phyloP scores from a whole-genome alignment of 2,888 invertebrate species.

The Ormyrus labotus region DNA sequence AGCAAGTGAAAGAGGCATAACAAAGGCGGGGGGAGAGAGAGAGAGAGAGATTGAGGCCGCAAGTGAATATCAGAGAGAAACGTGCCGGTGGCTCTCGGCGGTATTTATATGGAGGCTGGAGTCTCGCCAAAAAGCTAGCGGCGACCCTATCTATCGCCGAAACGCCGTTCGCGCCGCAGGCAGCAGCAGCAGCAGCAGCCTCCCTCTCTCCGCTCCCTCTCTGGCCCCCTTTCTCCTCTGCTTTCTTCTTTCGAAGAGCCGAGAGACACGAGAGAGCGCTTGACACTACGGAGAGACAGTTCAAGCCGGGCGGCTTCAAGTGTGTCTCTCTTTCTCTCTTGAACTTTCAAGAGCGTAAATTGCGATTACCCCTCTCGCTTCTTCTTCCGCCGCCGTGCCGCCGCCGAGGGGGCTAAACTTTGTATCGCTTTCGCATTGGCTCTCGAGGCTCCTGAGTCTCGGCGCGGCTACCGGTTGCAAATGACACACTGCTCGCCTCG shows the following conservation, averaged over 20 bases:
- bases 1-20: slow-evolving; percentile 41
- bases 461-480: too few relatives aligned
- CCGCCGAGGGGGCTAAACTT: background rate
- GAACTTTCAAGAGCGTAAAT: slow-evolving; percentile 52
- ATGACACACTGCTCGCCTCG: too few relatives aligned
- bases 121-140: slow-evolving; percentile 73
- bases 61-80: slow-evolving; percentile 46
- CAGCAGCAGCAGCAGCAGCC: slow-evolving; percentile 20
- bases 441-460: background rate
- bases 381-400: background rate
- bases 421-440: slow-evolving; percentile 56
- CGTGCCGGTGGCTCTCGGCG: slow-evolving; percentile 63
- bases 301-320: slow-evolving; percentile 38
- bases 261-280: slow-evolving; percentile 50
- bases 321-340: slow-evolving; percentile 48
- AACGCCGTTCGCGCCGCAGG: slow-evolving; percentile 53
- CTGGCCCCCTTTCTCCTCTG: slow-evolving; percentile 7
- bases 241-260: slow-evolving; percentile 20
- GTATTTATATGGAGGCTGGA: slow-evolving; percentile 74
- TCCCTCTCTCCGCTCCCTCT: slow-evolving; percentile 28
- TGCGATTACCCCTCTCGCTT: slow-evolving; percentile 10
- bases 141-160: slow-evolving; percentile 70
- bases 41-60: slow-evolving; percentile 30
- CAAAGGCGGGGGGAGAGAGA: slow-evolving; percentile 9
- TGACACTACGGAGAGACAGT: slow-evolving; percentile 52